A percentile compares a stretch with the other conserved stretches of the same genome.
Conservation (phyloP, 2,113 vertebrate species). For the Aramus guarauna region DNA sequence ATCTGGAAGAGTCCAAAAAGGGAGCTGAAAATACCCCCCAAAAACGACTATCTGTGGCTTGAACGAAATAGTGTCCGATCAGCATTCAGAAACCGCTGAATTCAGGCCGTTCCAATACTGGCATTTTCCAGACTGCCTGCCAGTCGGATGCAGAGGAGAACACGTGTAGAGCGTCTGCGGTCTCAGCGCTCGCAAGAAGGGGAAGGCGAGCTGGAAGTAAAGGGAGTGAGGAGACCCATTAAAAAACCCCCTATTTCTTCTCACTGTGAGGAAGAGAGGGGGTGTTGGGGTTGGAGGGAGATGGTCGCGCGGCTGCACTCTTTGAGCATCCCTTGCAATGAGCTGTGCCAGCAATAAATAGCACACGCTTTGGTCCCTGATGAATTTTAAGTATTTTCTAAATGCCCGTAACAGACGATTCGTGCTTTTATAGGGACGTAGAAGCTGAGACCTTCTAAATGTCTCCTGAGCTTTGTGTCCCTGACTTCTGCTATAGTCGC, state of each 20-base stretch:
- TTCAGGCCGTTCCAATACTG: slow-evolving; percentile 50
- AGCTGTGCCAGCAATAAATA: neutral
- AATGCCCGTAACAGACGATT: neutral
- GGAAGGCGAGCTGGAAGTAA: neutral
- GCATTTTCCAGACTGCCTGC: slow-evolving; percentile 64
- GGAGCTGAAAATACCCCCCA: slow-evolving; percentile 38
- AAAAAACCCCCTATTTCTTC: neutral
- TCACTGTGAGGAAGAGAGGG: neutral
- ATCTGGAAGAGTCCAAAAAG: neutral
- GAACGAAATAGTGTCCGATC: slow-evolving; percentile 53
- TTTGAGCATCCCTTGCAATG: neutral
- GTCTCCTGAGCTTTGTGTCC: neutral
- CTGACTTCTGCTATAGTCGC: neutral
- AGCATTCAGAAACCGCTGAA: slow-evolving; percentile 56
- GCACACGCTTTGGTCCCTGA: neutral
- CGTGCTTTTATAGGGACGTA: neutral
- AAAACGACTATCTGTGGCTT: slow-evolving; percentile 56
- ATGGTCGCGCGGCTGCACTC: rapidly evolving
- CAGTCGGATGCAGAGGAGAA: slow-evolving; percentile 51
- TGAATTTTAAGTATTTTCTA: neutral
- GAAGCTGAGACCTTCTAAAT: neutral
- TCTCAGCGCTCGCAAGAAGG: neutral
- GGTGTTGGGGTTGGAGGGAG: neutral
- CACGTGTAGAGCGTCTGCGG: slow-evolving; percentile 23
- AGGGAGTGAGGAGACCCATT: neutral